phyloP scores from a whole-genome alignment of 2,888 invertebrate species.

The Drosophila greeni region DNA sequence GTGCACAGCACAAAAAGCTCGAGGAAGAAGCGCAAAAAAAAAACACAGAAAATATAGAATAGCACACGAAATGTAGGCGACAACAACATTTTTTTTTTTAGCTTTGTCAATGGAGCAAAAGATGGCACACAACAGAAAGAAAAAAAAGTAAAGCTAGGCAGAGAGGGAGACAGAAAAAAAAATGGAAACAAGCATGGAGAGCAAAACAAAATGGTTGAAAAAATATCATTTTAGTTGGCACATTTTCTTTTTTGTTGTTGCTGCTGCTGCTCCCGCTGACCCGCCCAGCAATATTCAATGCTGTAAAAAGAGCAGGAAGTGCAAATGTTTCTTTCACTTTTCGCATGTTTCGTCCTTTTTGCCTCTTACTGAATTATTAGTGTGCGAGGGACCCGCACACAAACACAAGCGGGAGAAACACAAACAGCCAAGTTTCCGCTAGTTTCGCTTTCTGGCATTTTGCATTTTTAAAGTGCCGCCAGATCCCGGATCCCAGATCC shows the following conservation, averaged over 20 bases:
- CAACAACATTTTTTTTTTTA: slow-evolving; percentile 42
- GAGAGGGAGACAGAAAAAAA: not conserved
- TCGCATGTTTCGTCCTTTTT: slow-evolving; percentile 56
- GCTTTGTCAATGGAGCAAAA: slow-evolving; percentile 57
- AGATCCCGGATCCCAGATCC: slow-evolving; percentile 10
- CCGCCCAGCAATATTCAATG: slow-evolving; percentile 62
- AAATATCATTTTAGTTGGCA: slow-evolving; percentile 64
- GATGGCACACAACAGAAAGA: slow-evolving; percentile 29
- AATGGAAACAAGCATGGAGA: slow-evolving; percentile 9
- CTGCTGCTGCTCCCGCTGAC: slow-evolving; percentile 50
- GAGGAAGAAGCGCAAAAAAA: slow-evolving; percentile 13
- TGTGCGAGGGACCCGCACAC: slow-evolving; percentile 50
- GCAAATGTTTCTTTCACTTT: slow-evolving; percentile 70
- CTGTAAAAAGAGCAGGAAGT: slow-evolving; percentile 60
- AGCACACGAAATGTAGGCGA: slow-evolving; percentile 51
- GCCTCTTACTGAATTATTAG: slow-evolving; percentile 71
- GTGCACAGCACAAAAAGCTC: slow-evolving; percentile 46
- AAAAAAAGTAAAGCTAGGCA: slow-evolving; percentile 16
- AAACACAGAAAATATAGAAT: slow-evolving; percentile 8
- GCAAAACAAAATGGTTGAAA: slow-evolving; percentile 47
- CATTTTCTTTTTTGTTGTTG: slow-evolving; percentile 46
- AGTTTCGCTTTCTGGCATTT: slow-evolving; percentile 61
- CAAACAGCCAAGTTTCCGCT: slow-evolving; percentile 56
- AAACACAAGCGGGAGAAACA: slow-evolving; percentile 29
- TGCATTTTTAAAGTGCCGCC: slow-evolving; percentile 64